A percentile compares a stretch with the other conserved stretches of the same genome.
Evolutionary conservation across 2,888 invertebrate species (phyloP).

Genomic region (Tenthredo distinguenda): DNA sequence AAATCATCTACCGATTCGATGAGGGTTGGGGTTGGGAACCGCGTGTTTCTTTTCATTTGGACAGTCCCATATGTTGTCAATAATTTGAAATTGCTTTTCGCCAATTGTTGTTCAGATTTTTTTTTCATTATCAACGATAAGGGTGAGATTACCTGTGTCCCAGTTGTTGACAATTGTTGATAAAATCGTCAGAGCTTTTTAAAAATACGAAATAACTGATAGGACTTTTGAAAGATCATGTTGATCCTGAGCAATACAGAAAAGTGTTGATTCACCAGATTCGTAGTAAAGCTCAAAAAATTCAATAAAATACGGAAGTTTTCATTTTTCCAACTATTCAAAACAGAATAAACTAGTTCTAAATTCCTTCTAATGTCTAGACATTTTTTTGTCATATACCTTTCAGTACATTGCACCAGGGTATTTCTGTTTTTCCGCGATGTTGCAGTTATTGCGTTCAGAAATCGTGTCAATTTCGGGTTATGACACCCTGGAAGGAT

Average conservation of each 20-base stretch:
- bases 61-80: conserved; percentile 2
- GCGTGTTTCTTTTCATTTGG: conserved; percentile 2
- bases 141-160: not conserved
- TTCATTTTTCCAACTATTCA: not conserved
- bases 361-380: not conserved
- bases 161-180: not conserved
- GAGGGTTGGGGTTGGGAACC: not conserved
- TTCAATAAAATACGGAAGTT: not conserved
- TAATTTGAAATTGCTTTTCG: conserved; percentile 2
- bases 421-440: not conserved
- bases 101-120: not conserved
- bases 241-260: not conserved
- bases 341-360: not conserved
- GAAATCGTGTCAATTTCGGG: not conserved
- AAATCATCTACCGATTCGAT: not conserved
- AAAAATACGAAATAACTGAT: not conserved
- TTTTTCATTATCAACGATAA: not conserved
- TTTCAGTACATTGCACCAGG: too few relatives aligned
- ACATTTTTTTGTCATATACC: not conserved
- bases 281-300: not conserved
- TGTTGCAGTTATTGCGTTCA: not conserved
- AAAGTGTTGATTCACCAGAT: too few relatives aligned
- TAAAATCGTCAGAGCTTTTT: too few relatives aligned
- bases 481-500: too few relatives aligned
- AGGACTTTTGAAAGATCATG: not conserved